Evolutionary conservation across 2,888 invertebrate genomes (phyloP).

Genomic region (Sacculina carcini): DNA sequence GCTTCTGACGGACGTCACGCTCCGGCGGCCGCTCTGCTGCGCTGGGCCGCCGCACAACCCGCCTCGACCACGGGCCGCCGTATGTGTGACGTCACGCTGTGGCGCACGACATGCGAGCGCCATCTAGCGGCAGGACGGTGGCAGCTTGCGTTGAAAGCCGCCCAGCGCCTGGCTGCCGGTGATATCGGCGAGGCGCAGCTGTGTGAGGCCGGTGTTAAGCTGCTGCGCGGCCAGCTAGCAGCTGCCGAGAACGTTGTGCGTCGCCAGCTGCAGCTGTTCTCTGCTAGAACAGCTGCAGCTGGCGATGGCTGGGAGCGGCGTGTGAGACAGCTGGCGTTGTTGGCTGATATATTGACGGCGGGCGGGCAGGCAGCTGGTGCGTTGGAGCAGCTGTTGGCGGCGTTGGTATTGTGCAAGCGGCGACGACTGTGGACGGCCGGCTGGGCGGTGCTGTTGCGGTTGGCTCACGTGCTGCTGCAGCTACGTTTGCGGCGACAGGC

Average conservation of each 20-base stretch:
- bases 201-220: not conserved
- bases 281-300: no score
- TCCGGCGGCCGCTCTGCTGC: not conserved
- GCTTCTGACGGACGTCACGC: not conserved
- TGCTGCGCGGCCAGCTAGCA: not conserved
- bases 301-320: not conserved
- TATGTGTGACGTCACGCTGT: no score
- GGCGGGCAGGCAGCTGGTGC: not conserved
- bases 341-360: not conserved
- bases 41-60: not conserved
- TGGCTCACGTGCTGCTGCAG: not conserved
- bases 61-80: no score
- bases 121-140: constrained; percentile 26
- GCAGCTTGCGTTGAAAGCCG: constrained; percentile 39
- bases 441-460: not conserved
- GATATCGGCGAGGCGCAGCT: constrained; percentile 21
- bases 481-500: not conserved
- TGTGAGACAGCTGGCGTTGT: not conserved
- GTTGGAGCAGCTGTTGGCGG: not conserved
- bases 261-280: not conserved
- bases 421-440: not conserved
- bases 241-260: not conserved
- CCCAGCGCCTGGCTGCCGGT: constrained; percentile 36
- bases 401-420: not conserved
- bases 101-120: not conserved